A percentile compares a stretch with the other conserved stretches of the same genome.
Conservation (phyloP, 2,113 vertebrate species). For the Urocitellus parryii region DNA sequence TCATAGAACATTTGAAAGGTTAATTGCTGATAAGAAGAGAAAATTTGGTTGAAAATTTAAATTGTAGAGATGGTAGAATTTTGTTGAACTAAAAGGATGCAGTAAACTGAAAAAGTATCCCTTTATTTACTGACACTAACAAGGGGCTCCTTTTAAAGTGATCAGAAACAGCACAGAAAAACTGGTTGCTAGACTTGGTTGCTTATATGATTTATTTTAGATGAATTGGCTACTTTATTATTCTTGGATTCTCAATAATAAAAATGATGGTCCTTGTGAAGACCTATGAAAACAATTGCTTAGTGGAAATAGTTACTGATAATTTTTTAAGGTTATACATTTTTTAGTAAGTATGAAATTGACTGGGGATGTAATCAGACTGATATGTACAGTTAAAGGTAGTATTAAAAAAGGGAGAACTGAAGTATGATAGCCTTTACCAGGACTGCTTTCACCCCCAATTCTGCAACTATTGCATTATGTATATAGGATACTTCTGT, state of each 20-base stretch:
- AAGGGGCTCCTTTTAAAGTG: not conserved
- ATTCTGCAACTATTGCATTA: not conserved
- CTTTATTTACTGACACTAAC: not conserved
- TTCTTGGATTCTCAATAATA: conserved; percentile 22
- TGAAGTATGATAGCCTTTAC: conserved; percentile 20
- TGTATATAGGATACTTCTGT: not conserved
- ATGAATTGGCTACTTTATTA: not conserved
- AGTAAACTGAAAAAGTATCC: not conserved
- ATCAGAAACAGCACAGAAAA: conserved; percentile 9
- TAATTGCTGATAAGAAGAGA: not conserved
- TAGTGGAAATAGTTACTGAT: conserved; percentile 30
- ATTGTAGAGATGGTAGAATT: not conserved
- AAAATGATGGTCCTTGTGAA: conserved; percentile 7
- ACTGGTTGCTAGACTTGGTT: not conserved
- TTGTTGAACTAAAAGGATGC: not conserved
- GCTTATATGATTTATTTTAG: conserved; percentile 42
- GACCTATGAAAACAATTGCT: not conserved
- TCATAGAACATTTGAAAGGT: not conserved
- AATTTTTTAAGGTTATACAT: not conserved
- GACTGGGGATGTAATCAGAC: not conserved
- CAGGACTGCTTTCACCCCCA: not conserved
- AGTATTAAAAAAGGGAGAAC: not conserved
- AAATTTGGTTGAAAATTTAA: not conserved
- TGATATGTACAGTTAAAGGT: not conserved
- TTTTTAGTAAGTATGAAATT: conserved; percentile 5